These are phyloP conservation scores for Poeciliopsis turrubarensis DNA, from an alignment of 2,113 vertebrate species.

Conservation along the genomic window DNA sequence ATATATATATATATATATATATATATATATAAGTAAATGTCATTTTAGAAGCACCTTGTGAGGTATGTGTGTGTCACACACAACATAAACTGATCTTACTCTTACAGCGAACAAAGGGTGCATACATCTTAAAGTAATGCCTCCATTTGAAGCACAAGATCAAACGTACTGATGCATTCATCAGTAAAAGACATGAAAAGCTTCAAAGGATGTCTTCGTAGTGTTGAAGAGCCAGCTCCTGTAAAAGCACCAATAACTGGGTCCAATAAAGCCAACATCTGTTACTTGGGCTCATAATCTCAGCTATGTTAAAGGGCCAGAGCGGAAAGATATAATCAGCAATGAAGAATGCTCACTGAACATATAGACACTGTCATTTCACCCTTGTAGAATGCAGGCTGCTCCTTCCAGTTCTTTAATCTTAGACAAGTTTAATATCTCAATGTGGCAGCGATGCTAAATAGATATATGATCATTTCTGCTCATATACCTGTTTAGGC, in stretches of 20 bases:
- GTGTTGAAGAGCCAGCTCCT: conserved; percentile 17
- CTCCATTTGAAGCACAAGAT: conserved; percentile 27
- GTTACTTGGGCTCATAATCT: conserved; percentile 4
- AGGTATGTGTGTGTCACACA: background rate
- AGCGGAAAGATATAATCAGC: background rate
- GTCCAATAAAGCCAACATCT: conserved; percentile 22
- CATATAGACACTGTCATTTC: conserved; percentile 26
- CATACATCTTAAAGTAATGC: conserved; percentile 1
- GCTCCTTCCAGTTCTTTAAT: conserved; percentile 53
- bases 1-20: too few relatives aligned
- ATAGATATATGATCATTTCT: conserved; percentile 50
- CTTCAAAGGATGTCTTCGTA: conserved; percentile 31
- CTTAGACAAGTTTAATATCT: conserved; percentile 50
- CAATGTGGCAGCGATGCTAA: conserved; percentile 38
- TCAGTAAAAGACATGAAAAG: conserved; percentile 13
- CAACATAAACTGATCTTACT: background rate
- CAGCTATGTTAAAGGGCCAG: conserved; percentile 17
- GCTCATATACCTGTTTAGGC: conserved; percentile 39
- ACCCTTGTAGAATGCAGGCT: conserved; percentile 21
- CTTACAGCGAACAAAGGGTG: conserved; percentile 8
- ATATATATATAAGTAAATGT: background rate
- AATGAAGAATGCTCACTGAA: background rate
- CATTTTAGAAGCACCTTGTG: background rate
- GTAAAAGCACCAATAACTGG: conserved; percentile 28
- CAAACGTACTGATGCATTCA: conserved; percentile 27